Evolutionary conservation across 2,888 invertebrate species (phyloP), one percentile per base, ranked within the genome.

Genomic region (Maniola hyperantus): DNA sequence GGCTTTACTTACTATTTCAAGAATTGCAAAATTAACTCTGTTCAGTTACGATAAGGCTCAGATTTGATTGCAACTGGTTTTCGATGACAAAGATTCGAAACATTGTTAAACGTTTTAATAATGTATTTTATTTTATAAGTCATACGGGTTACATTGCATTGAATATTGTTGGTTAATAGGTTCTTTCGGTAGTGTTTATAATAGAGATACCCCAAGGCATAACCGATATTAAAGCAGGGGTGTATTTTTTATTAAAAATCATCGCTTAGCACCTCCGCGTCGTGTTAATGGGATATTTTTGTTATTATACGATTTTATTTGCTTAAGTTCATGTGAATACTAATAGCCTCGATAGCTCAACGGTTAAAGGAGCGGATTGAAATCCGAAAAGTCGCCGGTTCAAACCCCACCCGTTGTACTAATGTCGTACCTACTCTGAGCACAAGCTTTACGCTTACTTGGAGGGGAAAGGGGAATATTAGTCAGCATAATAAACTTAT

Each of bases 231-330:
- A 88, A 83, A 80, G 79, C 77, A 75, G 80, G 86, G 87, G 85
- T 83, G 80, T 82, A 77, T 75, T 74, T 75, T 85, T 88, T 87
- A 88, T 87, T 88, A 89, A 89, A 89, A 89, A 85, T 86, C 83
- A 87, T 87, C 87, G 85, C 85, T 88, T 85, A 86, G 75, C 79
- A 76, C 76, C 76, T 78, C 72, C 50, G 62, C 64, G 62, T 59
- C 57, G 67, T 65, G 71, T 71, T 77, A 76, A 77, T 77, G 72
- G 72, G 74, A 73, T 74, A 72, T 71, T 72, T 72, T 74, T 72
- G 66, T 71, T 67, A 65, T 65, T 67, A 57, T 69, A 66, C 34
- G 63, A 60, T 71, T 62, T 71, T 75, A 72, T 74, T 76, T 73
- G 71, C 66, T 67, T 73, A 42, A 72, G 65, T 51, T 51, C 44